These are phyloP conservation scores for Pediacus dermestoides DNA, from an alignment of 2,888 invertebrate species.

Conservation along the genomic window DNA sequence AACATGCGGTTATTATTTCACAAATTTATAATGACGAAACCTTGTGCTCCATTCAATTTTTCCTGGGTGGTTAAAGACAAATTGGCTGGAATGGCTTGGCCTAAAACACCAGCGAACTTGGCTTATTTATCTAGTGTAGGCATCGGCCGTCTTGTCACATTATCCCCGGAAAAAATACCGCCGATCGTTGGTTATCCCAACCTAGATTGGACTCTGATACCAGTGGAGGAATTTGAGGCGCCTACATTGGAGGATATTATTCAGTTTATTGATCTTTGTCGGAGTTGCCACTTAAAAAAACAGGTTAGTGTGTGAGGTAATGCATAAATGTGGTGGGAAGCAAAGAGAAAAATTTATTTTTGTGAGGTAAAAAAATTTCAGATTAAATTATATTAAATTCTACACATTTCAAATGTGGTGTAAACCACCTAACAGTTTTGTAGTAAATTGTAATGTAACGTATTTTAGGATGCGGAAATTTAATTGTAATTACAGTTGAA, in stretches of 20 bases:
- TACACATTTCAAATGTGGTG: too few relatives aligned
- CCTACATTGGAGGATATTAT: constrained; percentile 64
- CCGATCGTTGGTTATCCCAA: constrained; percentile 49
- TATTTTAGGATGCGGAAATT: too few relatives aligned
- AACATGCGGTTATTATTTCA: too few relatives aligned
- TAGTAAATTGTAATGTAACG: too few relatives aligned
- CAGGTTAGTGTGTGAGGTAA: too few relatives aligned
- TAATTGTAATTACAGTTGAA: too few relatives aligned
- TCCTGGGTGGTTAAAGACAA: constrained; percentile 66
- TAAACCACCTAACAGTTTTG: too few relatives aligned
- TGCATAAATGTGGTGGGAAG: too few relatives aligned
- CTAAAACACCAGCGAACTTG: constrained; percentile 59
- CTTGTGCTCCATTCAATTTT: constrained; percentile 68
- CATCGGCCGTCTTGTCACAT: constrained; percentile 61
- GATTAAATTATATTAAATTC: too few relatives aligned
- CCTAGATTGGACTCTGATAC: constrained; percentile 60
- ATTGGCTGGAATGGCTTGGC: constrained; percentile 67
- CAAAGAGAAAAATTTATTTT: too few relatives aligned
- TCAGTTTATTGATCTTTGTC: constrained; percentile 63
- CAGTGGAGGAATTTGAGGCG: constrained; percentile 64
- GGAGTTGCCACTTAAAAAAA: constrained; percentile 54
- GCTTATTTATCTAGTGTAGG: constrained; percentile 60
- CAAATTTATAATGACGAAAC: too few relatives aligned
- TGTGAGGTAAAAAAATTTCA: too few relatives aligned
- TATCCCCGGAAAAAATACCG: constrained; percentile 64